These are phyloP conservation scores for Mythimna pallens DNA, from an alignment of 2,888 invertebrate species.

Conservation along the genomic window DNA sequence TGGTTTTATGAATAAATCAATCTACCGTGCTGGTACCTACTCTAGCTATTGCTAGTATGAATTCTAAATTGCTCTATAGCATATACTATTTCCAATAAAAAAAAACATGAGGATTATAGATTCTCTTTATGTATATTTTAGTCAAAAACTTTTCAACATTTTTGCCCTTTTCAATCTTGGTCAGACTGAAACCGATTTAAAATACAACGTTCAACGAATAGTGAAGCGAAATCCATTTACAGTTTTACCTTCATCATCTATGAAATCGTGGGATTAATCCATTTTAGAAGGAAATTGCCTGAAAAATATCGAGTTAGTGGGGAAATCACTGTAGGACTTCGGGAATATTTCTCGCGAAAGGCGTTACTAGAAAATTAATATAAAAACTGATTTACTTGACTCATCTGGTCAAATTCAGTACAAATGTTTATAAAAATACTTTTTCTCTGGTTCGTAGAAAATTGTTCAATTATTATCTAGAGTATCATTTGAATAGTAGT, in stretches of 20 bases:
- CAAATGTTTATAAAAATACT: not conserved
- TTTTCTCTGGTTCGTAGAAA: not conserved
- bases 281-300: conserved; percentile 55
- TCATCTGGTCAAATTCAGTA: not conserved
- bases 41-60: not conserved
- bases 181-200: conserved; percentile 1
- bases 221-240: conserved; percentile 20
- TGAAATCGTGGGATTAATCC: conserved; percentile 44
- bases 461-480: not conserved
- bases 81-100: not conserved
- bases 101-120: not conserved
- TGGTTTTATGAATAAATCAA: no score
- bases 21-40: not conserved
- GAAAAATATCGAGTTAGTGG: conserved; percentile 49
- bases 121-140: not conserved
- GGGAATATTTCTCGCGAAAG: conserved; percentile 34
- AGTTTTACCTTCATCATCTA: conserved; percentile 15
- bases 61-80: not conserved
- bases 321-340: conserved; percentile 41
- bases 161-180: not conserved
- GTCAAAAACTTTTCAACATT: not conserved
- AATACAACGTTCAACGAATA: conserved; percentile 17
- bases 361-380: conserved; percentile 24
- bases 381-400: not conserved
- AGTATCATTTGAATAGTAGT: not conserved